Conservation (phyloP, 2,888 invertebrate species). For the Agonum fuliginosum region DNA sequence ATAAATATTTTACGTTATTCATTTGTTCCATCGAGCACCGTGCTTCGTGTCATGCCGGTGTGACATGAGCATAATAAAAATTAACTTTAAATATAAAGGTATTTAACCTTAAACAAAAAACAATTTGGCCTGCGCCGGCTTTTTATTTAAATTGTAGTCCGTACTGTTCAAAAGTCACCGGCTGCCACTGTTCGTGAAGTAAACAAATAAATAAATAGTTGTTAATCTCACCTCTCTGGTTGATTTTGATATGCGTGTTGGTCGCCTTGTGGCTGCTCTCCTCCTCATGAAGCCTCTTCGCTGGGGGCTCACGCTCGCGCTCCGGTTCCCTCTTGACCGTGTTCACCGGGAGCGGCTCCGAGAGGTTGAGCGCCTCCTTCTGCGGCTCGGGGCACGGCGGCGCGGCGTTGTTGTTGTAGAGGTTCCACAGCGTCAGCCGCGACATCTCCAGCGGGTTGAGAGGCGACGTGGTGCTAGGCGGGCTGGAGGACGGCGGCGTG, state of each 20-base stretch:
- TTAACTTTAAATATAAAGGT: too few species aligned
- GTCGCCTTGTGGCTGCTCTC: slow-evolving; percentile 70
- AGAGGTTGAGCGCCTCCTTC: slow-evolving; percentile 90
- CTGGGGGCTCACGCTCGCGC: slow-evolving; percentile 75
- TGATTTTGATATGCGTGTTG: slow-evolving; percentile 89
- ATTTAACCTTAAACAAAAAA: too few species aligned
- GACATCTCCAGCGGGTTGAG: slow-evolving; percentile 86
- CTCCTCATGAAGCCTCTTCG: slow-evolving; percentile 76
- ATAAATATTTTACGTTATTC: too few species aligned
- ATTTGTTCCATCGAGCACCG: too few species aligned
- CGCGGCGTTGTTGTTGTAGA: slow-evolving; percentile 82
- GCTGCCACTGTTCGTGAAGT: too few species aligned
- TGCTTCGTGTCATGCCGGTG: too few species aligned
- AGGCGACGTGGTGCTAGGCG: slow-evolving; percentile 74
- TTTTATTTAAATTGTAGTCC: too few species aligned
- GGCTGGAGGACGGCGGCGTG: slow-evolving; percentile 73
- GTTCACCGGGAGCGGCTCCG: slow-evolving; percentile 71
- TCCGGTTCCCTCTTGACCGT: slow-evolving; percentile 76
- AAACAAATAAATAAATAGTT: slow-evolving; percentile 61
- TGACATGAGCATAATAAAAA: too few species aligned
- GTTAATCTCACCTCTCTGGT: slow-evolving; percentile 82
- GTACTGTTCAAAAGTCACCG: too few species aligned
- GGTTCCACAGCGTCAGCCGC: slow-evolving; percentile 87
- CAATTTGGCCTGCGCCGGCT: too few species aligned
- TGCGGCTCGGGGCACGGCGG: slow-evolving; percentile 73